These are phyloP conservation scores for Hipparchia sbordonii DNA, from an alignment of 2,888 invertebrate genomes.

Conservation along the genomic window DNA sequence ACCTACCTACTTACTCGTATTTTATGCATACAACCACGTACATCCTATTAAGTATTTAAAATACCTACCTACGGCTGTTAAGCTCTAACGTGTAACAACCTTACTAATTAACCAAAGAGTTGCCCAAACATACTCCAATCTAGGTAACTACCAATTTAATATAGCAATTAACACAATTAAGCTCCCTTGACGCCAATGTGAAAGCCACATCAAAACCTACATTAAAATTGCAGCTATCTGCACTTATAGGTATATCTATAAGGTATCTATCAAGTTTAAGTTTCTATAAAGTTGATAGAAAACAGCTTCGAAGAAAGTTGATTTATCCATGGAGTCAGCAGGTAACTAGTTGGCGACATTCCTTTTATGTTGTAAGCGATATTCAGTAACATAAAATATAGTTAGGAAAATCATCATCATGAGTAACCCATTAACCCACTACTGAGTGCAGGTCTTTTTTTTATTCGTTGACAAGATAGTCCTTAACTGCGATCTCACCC, in stretches of 20 bases:
- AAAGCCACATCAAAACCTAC: not conserved
- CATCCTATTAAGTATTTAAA: too few relatives aligned
- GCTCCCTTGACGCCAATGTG: not conserved
- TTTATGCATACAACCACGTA: too few relatives aligned
- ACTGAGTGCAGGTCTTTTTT: too few relatives aligned
- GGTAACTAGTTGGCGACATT: constrained; percentile 12
- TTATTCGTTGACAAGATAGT: too few relatives aligned
- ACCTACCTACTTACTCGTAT: too few relatives aligned
- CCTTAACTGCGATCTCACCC: too few relatives aligned
- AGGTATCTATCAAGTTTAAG: constrained; percentile 7
- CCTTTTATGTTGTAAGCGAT: not conserved
- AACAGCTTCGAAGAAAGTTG: constrained; percentile 22
- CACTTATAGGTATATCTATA: not conserved
- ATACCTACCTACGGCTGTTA: too few relatives aligned
- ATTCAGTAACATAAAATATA: not conserved
- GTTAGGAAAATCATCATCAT: not conserved
- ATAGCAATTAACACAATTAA: not conserved
- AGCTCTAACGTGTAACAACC: too few relatives aligned
- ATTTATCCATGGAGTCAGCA: constrained; percentile 12
- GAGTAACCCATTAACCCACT: too few relatives aligned
- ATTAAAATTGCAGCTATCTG: not conserved
- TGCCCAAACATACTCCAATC: not conserved
- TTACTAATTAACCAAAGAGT: not conserved
- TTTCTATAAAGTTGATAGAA: constrained; percentile 21
- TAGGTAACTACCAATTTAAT: not conserved